These are phyloP conservation scores for Stigmatopora nigra DNA, from an alignment of 2,113 vertebrate genomes.

Conservation along the genomic window DNA sequence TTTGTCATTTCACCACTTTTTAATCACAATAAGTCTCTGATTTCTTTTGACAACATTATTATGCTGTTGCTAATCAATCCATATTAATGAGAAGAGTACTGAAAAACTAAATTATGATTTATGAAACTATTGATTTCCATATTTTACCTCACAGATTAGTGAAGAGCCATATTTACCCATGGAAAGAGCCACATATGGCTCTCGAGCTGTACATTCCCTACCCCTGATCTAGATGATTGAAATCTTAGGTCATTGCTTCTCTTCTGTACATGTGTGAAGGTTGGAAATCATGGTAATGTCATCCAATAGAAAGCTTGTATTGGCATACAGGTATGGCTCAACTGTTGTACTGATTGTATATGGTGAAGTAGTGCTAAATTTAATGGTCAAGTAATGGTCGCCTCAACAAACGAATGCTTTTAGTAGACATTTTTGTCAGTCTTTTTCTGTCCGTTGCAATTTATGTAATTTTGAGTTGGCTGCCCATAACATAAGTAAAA, in stretches of 20 bases:
- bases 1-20: no score
- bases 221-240: not conserved
- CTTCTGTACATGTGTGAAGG: not conserved
- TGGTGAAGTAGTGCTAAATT: slow-evolving; percentile 27
- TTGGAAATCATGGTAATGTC: not conserved
- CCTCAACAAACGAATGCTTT: slow-evolving; percentile 53
- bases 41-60: no score
- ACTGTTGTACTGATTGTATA: slow-evolving; percentile 16
- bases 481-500: slow-evolving; percentile 48
- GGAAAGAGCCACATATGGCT: no score
- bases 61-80: no score
- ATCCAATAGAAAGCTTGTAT: slow-evolving; percentile 12
- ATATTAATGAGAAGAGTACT: no score
- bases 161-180: no score
- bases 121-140: no score
- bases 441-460: slow-evolving; percentile 29
- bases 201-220: no score
- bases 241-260: not conserved
- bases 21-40: no score
- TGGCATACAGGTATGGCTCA: slow-evolving; percentile 42
- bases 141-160: no score
- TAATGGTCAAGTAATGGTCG: slow-evolving; percentile 52
- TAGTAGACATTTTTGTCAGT: slow-evolving; percentile 42
- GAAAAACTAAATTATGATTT: no score
- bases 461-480: slow-evolving; percentile 51